Base-by-base conservation (phyloP, 2,113 vertebrate genomes). In the Clarias batrachus region DNA sequence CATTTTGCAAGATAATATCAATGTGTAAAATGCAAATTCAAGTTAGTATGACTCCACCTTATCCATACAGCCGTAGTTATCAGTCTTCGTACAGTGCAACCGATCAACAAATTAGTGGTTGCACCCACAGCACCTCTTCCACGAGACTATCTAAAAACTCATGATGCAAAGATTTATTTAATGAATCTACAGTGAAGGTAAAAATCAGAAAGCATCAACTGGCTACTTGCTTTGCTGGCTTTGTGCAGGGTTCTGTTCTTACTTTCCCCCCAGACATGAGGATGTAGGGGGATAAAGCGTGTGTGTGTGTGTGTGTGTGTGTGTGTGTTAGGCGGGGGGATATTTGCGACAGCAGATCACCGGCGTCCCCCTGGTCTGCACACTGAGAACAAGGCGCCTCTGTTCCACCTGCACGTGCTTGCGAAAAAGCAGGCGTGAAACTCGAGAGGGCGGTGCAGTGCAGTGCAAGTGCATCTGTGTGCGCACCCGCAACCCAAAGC, bases 301-400 rank as follows among this genome's bases (percentile, higher is more conserved):
- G 37, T 52, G 74, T n/a, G 48, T 41, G 41, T 41, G 41, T 25
- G 1, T 41, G 41, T 25, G 1, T 90, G 23, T 41, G 65, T 17
- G 63, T 33, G 30, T 33, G 30, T 33, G 2, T 25, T 2, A 90
- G 25, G 65, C 0, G 82, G 66, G 81, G 63, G n/a, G 82, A 52
- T 7, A 23, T 74, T 59, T 21, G 41, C 83, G 70, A 70, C 60
- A 90, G 85, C 89, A 81, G 86, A 85, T 88, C 81, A 85, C 82
- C 85, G 81, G 91, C 78, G 88, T 68, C 86, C 70, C 86, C 70
- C 59, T 66, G 60, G 68, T 65, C 68, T 52, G 77, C 60, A 65
- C 88, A 71, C 5, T 4, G 86, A 85, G 84, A 90, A 91, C 91
- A 91, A 91, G 86, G 87, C 70, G n/a, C 60, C 88, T 92, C 88